Conservation (phyloP, 2,888 invertebrate genomes). For the Drosophila paracracens region DNA sequence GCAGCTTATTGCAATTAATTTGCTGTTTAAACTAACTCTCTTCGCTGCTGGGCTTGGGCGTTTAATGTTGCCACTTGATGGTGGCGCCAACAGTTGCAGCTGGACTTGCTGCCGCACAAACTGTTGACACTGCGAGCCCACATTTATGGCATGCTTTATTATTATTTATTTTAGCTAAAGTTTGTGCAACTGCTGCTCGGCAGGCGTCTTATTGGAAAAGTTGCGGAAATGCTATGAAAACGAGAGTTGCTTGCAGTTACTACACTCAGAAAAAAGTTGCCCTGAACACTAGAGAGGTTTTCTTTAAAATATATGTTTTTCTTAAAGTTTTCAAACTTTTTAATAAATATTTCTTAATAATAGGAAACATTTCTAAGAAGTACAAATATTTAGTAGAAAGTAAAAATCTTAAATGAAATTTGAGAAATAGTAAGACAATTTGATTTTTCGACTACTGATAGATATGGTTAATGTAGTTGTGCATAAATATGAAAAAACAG, state of each 20-base stretch:
- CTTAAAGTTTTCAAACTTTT: not conserved
- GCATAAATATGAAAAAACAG: not conserved
- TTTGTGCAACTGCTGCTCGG: constrained; percentile 17
- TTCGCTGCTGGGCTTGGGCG: constrained; percentile 6
- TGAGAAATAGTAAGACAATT: no score
- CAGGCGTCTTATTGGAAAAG: constrained; percentile 36
- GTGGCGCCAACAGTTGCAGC: constrained; percentile 9
- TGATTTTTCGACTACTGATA: no score
- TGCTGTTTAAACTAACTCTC: not conserved
- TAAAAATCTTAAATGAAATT: not conserved
- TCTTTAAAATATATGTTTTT: not conserved
- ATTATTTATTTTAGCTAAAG: constrained; percentile 36
- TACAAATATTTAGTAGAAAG: not conserved
- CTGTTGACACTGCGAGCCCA: constrained; percentile 14
- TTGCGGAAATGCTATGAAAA: constrained; percentile 19
- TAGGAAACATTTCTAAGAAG: not conserved
- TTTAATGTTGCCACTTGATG: constrained; percentile 23
- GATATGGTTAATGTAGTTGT: no score
- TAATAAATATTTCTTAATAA: not conserved
- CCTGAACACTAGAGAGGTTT: not conserved
- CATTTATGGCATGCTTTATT: constrained; percentile 41
- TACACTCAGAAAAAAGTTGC: not conserved
- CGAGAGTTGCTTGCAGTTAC: not conserved
- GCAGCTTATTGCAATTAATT: not conserved
- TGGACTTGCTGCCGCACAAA: not conserved